Conservation (phyloP, 2,113 vertebrate genomes). For the Onychostruthus taczanowskii region DNA sequence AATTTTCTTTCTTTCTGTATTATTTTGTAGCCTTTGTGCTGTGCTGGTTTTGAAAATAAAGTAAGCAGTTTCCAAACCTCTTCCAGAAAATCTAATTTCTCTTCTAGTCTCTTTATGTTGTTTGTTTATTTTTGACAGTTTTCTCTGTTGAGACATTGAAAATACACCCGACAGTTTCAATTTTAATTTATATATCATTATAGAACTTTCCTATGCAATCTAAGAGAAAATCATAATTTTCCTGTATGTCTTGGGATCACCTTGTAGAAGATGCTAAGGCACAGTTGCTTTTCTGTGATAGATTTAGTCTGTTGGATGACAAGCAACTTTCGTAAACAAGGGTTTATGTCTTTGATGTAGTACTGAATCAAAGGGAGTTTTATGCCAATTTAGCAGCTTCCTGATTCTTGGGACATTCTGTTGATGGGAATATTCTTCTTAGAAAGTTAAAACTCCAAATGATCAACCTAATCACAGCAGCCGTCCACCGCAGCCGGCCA, state of each 20-base stretch:
- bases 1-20: constrained; percentile 26
- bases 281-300: background rate
- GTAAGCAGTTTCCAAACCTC: background rate
- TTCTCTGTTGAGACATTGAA: background rate
- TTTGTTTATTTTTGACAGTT: constrained; percentile 35
- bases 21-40: constrained; percentile 18
- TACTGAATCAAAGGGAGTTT: background rate
- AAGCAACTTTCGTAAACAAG: constrained; percentile 18
- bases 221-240: constrained; percentile 16
- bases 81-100: constrained; percentile 5
- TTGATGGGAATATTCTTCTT: background rate
- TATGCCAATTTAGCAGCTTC: background rate
- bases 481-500: background rate
- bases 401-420: background rate
- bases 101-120: background rate
- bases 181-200: constrained; percentile 16
- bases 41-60: background rate
- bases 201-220: background rate
- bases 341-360: background rate
- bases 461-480: background rate
- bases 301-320: background rate
- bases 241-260: background rate
- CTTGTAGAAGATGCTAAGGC: background rate
- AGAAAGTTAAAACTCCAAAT: background rate
- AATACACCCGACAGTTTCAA: background rate